These are phyloP conservation scores for Tinamus guttatus DNA, from an alignment of 2,113 vertebrate species.

Conservation along the genomic window DNA sequence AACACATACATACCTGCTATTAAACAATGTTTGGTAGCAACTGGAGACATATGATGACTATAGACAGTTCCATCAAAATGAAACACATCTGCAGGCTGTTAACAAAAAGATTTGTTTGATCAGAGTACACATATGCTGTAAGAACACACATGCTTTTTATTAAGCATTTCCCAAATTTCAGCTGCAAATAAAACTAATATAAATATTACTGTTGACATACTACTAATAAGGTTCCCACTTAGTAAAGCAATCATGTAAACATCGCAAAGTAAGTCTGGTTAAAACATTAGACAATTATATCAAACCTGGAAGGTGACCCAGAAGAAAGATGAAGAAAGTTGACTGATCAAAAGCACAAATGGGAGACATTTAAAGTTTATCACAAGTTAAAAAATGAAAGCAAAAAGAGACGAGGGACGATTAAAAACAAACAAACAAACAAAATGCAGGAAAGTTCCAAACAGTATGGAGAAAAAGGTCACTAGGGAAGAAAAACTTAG, in stretches of 20 bases:
- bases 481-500: background rate
- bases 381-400: background rate
- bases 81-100: constrained; percentile 90
- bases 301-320: background rate
- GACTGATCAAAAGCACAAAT: background rate
- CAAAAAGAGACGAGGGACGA: background rate
- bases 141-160: background rate
- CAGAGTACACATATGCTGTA: background rate
- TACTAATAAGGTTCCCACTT: background rate
- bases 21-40: constrained; percentile 93
- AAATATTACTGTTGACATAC: background rate
- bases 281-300: background rate
- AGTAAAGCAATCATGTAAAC: background rate
- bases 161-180: constrained; percentile 6
- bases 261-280: background rate
- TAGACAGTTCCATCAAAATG: constrained; percentile 93
- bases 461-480: background rate
- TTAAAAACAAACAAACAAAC: too few relatives aligned
- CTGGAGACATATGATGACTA: constrained; percentile 94
- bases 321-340: background rate
- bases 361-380: background rate
- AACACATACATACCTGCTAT: constrained; percentile 87
- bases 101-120: constrained; percentile 54
- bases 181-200: background rate
- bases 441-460: background rate